Percentiles rank a stretch among this genome's conserved stretches.
These are phyloP conservation scores for Bradypodion pumilum DNA, from an alignment of 2,797 vertebrate species.

Conservation along the genomic window DNA sequence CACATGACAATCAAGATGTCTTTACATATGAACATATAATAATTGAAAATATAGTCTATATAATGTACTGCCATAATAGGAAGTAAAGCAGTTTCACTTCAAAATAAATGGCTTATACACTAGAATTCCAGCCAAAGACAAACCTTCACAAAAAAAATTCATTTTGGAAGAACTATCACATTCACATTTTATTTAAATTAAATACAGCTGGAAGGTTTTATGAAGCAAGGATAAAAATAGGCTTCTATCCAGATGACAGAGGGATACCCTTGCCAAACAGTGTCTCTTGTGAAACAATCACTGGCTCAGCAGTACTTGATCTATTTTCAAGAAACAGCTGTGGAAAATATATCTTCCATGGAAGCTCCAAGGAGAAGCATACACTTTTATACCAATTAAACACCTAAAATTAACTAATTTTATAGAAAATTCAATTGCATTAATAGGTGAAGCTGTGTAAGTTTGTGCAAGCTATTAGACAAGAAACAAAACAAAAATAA, in stretches of 20 bases:
- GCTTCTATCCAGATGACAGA: constrained; percentile 22
- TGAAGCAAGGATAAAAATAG: constrained; percentile 23
- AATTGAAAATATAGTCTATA: not conserved
- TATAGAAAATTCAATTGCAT: not conserved
- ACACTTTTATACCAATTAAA: not conserved
- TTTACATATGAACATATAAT: not conserved
- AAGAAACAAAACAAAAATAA: too few species aligned
- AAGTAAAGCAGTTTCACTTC: not conserved
- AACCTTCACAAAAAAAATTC: constrained; percentile 2
- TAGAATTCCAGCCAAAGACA: not conserved
- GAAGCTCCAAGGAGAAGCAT: not conserved
- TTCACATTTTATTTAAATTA: constrained; percentile 31
- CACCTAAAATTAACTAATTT: not conserved
- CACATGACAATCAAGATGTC: not conserved
- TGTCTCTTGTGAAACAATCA: constrained; percentile 11
- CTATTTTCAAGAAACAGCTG: not conserved
- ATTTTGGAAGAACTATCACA: not conserved
- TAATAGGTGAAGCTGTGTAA: too few species aligned
- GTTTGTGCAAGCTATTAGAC: too few species aligned
- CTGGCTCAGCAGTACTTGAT: not conserved
- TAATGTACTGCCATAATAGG: not conserved
- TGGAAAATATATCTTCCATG: not conserved
- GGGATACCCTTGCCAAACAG: not conserved
- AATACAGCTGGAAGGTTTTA: constrained; percentile 30
- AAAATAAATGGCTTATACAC: not conserved